A percentile compares a stretch with the other conserved stretches of the same genome.
Conservation (phyloP, 2,888 invertebrate species). For the Cosmopolites sordidus region DNA sequence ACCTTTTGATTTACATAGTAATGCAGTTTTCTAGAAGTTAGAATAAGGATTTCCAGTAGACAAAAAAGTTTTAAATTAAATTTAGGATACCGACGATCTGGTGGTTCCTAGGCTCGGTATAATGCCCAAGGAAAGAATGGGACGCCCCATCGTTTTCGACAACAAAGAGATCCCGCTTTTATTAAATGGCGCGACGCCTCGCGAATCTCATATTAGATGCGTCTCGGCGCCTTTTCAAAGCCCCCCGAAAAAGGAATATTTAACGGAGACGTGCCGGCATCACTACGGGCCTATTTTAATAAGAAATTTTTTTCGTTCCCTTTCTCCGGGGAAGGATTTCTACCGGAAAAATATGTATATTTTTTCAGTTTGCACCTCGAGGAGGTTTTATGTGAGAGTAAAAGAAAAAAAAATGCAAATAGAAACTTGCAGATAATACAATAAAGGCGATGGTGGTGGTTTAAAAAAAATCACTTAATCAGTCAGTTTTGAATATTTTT, state of each 20-base stretch:
- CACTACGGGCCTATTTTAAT: constrained; percentile 18
- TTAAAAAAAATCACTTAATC: too few species aligned
- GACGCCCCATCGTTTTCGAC: constrained; percentile 8
- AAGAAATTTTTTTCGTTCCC: not conserved
- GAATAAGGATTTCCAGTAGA: too few species aligned
- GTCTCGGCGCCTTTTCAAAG: constrained; percentile 14
- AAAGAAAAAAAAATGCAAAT: too few species aligned
- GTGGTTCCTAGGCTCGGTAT: constrained; percentile 1
- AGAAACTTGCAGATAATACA: too few species aligned
- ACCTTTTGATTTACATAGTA: too few species aligned
- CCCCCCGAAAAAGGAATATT: constrained; percentile 18
- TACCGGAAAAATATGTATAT: constrained; percentile 18
- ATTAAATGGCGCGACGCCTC: constrained; percentile 23
- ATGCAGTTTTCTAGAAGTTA: too few species aligned
- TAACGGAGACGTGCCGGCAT: constrained; percentile 20
- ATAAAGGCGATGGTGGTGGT: too few species aligned
- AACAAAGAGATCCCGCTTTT: constrained; percentile 25
- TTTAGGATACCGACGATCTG: constrained; percentile 10
- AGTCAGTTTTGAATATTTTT: too few species aligned
- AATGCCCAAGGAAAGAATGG: constrained; percentile 9
- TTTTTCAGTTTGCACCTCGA: constrained; percentile 2
- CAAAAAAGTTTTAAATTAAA: constrained; percentile 1
- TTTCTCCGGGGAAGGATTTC: not conserved
- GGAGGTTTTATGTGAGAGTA: too few species aligned
- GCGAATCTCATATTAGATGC: constrained; percentile 25